Percentiles rank a stretch among this genome's conserved stretches.
These are phyloP conservation scores for Steinernema hermaphroditum DNA, from an alignment of 2,888 invertebrate genomes.

Conservation along the genomic window DNA sequence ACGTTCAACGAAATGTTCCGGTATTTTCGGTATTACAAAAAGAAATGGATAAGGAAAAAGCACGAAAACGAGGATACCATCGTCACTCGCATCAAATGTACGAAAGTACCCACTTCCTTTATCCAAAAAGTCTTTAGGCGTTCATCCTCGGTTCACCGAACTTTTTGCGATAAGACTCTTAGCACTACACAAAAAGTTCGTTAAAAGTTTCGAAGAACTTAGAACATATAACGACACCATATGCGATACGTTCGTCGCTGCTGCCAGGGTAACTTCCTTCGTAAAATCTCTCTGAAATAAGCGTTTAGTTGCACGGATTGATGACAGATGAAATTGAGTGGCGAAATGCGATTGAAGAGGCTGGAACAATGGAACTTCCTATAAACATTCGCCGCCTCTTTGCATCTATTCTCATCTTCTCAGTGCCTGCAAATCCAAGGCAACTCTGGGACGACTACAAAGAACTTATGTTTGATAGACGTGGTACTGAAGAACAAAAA, in stretches of 20 bases:
- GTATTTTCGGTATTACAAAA: background rate
- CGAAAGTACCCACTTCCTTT: background rate
- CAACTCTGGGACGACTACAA: constrained; percentile 5
- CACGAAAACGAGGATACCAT: background rate
- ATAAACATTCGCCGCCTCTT: constrained; percentile 8
- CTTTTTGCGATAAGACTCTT: constrained; percentile 33
- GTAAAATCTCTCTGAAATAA: background rate
- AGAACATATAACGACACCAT: background rate
- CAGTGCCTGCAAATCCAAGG: background rate
- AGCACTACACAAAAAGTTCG: background rate
- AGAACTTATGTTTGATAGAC: background rate
- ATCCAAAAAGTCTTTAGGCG: constrained; percentile 26
- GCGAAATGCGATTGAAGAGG: constrained; percentile 17
- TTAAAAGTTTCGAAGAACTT: constrained; percentile 24
- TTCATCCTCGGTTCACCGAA: constrained; percentile 33
- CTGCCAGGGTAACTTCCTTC: background rate
- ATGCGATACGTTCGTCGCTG: constrained; percentile 28
- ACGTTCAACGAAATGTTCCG: constrained; percentile 22
- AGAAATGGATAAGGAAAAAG: background rate
- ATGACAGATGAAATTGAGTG: constrained; percentile 37
- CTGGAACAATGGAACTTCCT: background rate
- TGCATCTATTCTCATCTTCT: constrained; percentile 28
- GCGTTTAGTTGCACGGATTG: background rate
- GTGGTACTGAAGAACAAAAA: background rate
- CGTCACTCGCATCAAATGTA: background rate